Evolutionary conservation across 35 echinoderm and acorn worm genomes (phyloP).

Genomic region (Anneissia japonica): DNA sequence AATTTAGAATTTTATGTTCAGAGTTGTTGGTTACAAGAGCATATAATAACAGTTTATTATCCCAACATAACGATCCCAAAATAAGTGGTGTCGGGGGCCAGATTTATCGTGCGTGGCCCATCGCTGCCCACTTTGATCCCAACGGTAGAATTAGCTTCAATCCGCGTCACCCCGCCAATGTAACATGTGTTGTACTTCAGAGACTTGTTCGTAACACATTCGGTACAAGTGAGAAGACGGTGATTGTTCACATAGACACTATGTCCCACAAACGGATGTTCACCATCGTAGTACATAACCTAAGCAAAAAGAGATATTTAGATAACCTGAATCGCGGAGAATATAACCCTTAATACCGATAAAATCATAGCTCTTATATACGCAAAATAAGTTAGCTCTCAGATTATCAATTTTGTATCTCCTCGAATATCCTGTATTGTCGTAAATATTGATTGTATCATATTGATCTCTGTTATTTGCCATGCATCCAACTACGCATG

Average conservation of each 20-base stretch:
- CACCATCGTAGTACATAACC: constrained; percentile 35
- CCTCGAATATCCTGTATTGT: too few species aligned
- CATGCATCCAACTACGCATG: too few species aligned
- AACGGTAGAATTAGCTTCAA: neutral
- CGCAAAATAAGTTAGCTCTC: too few species aligned
- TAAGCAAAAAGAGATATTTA: neutral
- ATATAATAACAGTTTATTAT: too few species aligned
- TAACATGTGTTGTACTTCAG: constrained; percentile 56
- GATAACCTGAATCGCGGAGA: too few species aligned
- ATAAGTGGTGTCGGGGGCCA: constrained; percentile 26
- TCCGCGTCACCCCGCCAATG: constrained; percentile 30
- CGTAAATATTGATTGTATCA: too few species aligned
- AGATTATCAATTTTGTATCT: too few species aligned
- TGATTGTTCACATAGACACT: constrained; percentile 24
- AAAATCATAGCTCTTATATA: too few species aligned
- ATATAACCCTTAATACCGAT: too few species aligned
- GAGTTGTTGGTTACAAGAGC: too few species aligned
- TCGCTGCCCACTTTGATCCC: constrained; percentile 25
- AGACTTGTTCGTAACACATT: constrained; percentile 2
- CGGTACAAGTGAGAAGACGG: constrained; percentile 21
- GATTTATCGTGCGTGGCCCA: constrained; percentile 1
- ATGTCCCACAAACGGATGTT: constrained; percentile 29
- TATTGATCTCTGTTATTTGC: too few species aligned
- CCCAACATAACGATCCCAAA: constrained; percentile 19
- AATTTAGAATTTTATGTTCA: too few species aligned